These are phyloP conservation scores for Halesus radiatus DNA, from an alignment of 1,140 invertebrate species.

Conservation along the genomic window DNA sequence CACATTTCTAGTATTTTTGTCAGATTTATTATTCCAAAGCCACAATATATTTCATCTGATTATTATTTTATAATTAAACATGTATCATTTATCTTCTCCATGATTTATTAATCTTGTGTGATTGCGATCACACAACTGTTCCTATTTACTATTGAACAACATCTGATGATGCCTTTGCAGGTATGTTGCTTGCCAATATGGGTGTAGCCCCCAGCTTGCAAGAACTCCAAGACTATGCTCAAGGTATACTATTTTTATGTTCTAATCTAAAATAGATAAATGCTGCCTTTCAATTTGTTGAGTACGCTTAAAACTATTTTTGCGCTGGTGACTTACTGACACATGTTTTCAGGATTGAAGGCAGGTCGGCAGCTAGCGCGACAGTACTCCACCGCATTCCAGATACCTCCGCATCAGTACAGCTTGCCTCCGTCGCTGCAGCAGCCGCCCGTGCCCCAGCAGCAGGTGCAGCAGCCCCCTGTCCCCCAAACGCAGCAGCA, in stretches of 20 bases:
- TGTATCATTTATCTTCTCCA: too few species aligned
- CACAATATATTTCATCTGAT: too few species aligned
- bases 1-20: too few species aligned
- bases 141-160: not conserved
- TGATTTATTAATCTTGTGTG: not conserved
- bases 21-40: too few species aligned
- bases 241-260: conserved; percentile 8
- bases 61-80: too few species aligned
- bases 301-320: not conserved
- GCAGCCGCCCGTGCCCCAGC: conserved; percentile 27
- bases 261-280: not conserved
- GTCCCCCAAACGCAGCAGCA: conserved; percentile 43
- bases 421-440: conserved; percentile 53
- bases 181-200: conserved; percentile 46
- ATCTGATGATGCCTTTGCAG: not conserved
- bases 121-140: not conserved
- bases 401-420: conserved; percentile 48
- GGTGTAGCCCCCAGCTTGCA: conserved; percentile 59
- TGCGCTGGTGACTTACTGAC: not conserved
- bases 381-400: conserved; percentile 52
- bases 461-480: conserved; percentile 22
- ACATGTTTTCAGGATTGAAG: conserved; percentile 38
- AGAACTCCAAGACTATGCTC: conserved; percentile 31
- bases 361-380: conserved; percentile 26
- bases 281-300: not conserved